Evolutionary conservation across 1,140 invertebrate genomes (phyloP).

Genomic region (Telenomus remus): DNA sequence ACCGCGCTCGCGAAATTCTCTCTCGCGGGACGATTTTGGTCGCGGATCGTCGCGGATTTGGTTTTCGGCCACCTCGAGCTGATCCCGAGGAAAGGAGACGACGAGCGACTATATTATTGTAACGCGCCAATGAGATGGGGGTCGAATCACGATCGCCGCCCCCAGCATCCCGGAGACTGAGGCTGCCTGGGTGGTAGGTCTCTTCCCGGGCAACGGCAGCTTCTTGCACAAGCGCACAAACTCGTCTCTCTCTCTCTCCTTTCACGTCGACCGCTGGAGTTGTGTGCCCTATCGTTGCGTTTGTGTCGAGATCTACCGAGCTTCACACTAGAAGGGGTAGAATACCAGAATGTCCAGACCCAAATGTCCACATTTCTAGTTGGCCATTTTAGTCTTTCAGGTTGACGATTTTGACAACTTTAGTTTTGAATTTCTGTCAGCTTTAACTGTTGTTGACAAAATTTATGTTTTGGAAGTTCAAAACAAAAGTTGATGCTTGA

Average conservation of each 20-base stretch:
- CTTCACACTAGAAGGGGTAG: constrained; percentile 2
- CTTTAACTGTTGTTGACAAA: too few species aligned
- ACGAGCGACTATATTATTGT: constrained; percentile 62
- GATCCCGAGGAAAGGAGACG: constrained; percentile 18
- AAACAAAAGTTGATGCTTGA: too few species aligned
- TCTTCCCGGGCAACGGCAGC: constrained; percentile 75
- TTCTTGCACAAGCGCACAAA: constrained; percentile 73
- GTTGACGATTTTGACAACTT: too few species aligned
- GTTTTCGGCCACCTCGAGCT: too few species aligned
- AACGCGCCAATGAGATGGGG: constrained; percentile 77
- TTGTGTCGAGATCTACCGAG: constrained; percentile 42
- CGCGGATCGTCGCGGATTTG: too few species aligned
- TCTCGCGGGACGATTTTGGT: too few species aligned
- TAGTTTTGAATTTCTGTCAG: too few species aligned
- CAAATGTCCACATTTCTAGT: not conserved
- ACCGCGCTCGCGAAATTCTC: not conserved
- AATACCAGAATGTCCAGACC: constrained; percentile 22
- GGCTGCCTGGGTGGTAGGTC: constrained; percentile 69
- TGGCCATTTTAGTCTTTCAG: too few species aligned
- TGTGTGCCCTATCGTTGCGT: constrained; percentile 45
- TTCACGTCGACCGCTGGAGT: constrained; percentile 31
- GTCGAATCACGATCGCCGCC: constrained; percentile 88
- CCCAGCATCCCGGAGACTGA: constrained; percentile 79
- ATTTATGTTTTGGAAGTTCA: too few species aligned
- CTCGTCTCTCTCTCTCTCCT: constrained; percentile 41